These are phyloP conservation scores for Sarcoramphus papa DNA, from an alignment of 2,797 vertebrate species.

Conservation along the genomic window DNA sequence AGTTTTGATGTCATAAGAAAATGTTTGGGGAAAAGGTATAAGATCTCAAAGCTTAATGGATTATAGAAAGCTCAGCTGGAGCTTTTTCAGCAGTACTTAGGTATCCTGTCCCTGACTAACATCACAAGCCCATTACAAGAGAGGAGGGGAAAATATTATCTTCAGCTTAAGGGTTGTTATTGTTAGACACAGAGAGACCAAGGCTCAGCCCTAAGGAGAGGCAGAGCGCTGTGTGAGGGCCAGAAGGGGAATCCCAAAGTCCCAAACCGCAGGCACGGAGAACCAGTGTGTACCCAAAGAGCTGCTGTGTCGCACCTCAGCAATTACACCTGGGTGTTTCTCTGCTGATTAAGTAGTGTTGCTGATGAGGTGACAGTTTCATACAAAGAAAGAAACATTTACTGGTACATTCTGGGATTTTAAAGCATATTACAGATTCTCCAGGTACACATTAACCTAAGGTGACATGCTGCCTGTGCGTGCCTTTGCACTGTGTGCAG, in stretches of 20 bases:
- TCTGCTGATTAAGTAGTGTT: background rate
- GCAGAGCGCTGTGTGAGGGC: background rate
- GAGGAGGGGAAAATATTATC: background rate
- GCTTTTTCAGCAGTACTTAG: background rate
- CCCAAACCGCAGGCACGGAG: rapidly evolving
- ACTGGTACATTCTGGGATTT: background rate
- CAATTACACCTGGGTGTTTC: background rate
- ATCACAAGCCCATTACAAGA: background rate
- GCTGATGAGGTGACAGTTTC: background rate
- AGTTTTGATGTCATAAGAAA: background rate
- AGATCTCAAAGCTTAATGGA: background rate
- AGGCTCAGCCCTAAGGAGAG: background rate
- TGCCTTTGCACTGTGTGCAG: background rate
- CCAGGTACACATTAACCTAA: background rate
- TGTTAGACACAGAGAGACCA: background rate
- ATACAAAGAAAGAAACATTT: background rate
- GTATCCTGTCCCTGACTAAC: background rate
- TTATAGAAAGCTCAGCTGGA: background rate
- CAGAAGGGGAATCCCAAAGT: background rate
- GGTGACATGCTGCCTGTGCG: background rate
- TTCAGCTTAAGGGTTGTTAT: background rate
- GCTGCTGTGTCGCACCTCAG: background rate
- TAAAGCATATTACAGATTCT: background rate
- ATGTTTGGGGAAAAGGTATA: background rate
- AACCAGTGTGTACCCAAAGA: background rate